phyloP scores from a whole-genome alignment of 2,113 vertebrate species.

The Eulemur rufifrons region DNA sequence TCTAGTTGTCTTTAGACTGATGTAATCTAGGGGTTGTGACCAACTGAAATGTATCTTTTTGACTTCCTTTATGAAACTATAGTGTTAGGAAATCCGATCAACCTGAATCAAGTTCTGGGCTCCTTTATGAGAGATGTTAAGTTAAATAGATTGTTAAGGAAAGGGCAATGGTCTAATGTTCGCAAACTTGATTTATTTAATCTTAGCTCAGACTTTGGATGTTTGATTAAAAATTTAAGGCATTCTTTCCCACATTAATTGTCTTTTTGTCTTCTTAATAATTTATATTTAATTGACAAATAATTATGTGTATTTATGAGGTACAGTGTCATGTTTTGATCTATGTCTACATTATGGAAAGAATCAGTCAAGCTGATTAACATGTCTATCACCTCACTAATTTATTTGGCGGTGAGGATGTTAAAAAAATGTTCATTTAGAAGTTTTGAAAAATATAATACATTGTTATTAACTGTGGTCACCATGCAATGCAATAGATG shows the following conservation, averaged over 20 bases:
- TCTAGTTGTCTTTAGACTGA: neutral
- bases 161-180: neutral
- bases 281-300: neutral
- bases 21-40: neutral
- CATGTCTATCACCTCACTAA: neutral
- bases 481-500: neutral
- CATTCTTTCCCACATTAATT: conserved; percentile 20
- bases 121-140: conserved; percentile 34
- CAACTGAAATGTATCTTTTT: neutral
- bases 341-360: neutral
- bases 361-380: neutral
- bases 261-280: neutral
- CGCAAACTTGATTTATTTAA: conserved; percentile 25
- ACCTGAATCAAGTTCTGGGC: neutral
- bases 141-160: conserved; percentile 29
- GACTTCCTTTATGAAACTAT: neutral
- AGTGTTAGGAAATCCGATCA: conserved; percentile 12
- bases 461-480: neutral
- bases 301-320: neutral
- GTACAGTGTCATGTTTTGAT: neutral
- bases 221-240: conserved; percentile 20
- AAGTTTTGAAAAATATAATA: neutral
- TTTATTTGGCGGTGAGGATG: neutral
- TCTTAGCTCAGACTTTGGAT: neutral
- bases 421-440: neutral